Conservation (phyloP, 2,113 vertebrate genomes). For the Bufo bufo region DNA sequence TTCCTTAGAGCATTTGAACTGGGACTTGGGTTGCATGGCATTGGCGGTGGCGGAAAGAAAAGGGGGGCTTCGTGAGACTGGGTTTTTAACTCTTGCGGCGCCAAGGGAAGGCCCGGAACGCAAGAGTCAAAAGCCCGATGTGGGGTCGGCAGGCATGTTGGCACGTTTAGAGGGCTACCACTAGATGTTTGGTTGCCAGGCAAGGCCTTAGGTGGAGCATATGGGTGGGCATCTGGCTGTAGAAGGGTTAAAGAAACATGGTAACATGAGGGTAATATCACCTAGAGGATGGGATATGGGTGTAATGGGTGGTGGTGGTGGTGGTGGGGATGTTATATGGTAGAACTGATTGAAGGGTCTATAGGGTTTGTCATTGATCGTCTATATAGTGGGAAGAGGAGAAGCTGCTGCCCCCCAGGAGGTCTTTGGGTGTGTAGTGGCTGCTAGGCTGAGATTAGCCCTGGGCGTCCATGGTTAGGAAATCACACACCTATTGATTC, state of each 20-base stretch:
- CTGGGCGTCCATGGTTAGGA: constrained; percentile 64
- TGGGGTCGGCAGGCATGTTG: neutral
- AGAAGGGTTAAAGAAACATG: neutral
- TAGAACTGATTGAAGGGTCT: neutral
- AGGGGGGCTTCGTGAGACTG: neutral
- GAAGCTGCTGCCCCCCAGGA: neutral
- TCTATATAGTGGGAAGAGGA: neutral
- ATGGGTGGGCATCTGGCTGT: constrained; percentile 33
- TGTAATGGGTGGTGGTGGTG: neutral
- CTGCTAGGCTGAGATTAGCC: constrained; percentile 57
- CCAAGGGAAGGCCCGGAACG: neutral
- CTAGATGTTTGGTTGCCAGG: neutral
- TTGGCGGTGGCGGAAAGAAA: neutral
- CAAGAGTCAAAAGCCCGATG: neutral
- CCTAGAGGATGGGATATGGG: neutral
- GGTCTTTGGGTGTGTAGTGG: constrained; percentile 11
- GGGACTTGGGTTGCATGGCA: constrained; percentile 1
- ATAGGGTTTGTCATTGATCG: constrained; percentile 1
- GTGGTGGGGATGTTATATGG: neutral
- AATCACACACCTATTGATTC: constrained; percentile 71
- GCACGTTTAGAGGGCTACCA: neutral
- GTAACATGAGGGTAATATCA: neutral
- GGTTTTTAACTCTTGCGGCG: neutral
- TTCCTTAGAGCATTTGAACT: neutral
- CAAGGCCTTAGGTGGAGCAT: neutral